Evolutionary conservation across 1,140 invertebrate genomes (phyloP), one percentile per base, ranked within the genome.

Genomic region (Drosophila persimilis): DNA sequence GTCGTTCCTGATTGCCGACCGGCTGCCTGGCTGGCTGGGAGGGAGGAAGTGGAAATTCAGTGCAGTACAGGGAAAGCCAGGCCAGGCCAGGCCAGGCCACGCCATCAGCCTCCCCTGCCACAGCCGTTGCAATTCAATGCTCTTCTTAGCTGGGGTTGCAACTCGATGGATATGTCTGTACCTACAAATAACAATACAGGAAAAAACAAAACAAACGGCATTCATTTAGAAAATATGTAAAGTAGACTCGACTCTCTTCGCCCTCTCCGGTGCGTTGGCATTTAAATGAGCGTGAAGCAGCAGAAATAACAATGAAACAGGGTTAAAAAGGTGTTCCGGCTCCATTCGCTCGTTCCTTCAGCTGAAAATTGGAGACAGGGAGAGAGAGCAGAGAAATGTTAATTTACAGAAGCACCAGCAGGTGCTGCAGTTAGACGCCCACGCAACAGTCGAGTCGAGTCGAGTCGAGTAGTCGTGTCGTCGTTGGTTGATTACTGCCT

Each of bases 211-310:
- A 55, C 47, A 44, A 22, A 51, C 62, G 46, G 63, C 52, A 61
- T 62, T 80, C 67, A 73, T 80, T 85, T 80, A 65, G 53, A 81
- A 85, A 86, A 85, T 85, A 85, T 85, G 73, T 67, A 86, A 85
- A 85, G 71, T 54, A 71, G 64, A 48, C 50, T 17, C 57, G 39
- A 15, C 29, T 26, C 45, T 62, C 51, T 56, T 56, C 43, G 41
- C 17, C 22, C 4, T 39, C 26, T 15, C 15, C 2, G 57, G 66
- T 84, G 80, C 80, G 80, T 78, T 84, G 75, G 75, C 66, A 84
- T 65, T 84, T 66, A 71, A 76, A 55, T 58, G 48, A 84, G 73
- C 74, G 70, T 70, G 79, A 81, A 83, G 60, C 55, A 51, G 26
- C 48, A 39, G 56, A 47, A 59, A 47, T 50, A 61, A 67, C 65